Percentiles rank a stretch among this genome's conserved stretches.
Evolutionary conservation across 2,888 invertebrate genomes (phyloP).

Genomic region (Hipparchia sbordonii): DNA sequence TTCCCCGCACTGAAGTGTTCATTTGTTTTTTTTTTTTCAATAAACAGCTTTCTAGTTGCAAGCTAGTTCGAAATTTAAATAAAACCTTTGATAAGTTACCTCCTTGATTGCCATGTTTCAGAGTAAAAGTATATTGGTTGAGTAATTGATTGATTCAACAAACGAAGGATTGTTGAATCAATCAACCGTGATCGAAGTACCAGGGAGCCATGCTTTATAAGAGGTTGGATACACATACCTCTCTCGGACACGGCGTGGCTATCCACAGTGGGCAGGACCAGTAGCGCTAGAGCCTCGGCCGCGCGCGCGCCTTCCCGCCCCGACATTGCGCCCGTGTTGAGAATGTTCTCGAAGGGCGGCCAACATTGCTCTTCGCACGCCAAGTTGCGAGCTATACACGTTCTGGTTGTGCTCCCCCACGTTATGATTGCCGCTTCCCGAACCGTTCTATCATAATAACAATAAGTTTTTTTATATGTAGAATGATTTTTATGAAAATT

Average conservation of each 20-base stretch:
- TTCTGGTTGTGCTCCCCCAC: slow-evolving; percentile 66
- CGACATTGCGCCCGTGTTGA: slow-evolving; percentile 44
- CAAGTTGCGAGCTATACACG: slow-evolving; percentile 53
- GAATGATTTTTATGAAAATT: too few relatives aligned
- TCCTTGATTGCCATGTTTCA: too few relatives aligned
- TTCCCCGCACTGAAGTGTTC: too few relatives aligned
- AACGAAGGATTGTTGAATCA: too few relatives aligned
- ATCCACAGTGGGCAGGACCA: slow-evolving; percentile 65
- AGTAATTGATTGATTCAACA: too few relatives aligned
- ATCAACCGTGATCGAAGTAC: too few relatives aligned
- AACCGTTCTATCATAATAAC: slow-evolving; percentile 60
- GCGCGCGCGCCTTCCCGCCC: slow-evolving; percentile 51
- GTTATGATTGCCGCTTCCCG: slow-evolving; percentile 67
- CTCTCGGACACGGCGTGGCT: slow-evolving; percentile 60
- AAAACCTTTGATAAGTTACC: too few relatives aligned
- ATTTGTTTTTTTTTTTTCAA: too few relatives aligned
- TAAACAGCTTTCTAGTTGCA: too few relatives aligned
- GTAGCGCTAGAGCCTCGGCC: slow-evolving; percentile 61
- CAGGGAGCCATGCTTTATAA: too few relatives aligned
- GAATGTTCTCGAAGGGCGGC: slow-evolving; percentile 55
- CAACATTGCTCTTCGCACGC: slow-evolving; percentile 52
- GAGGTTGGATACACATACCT: slow-evolving; percentile 48
- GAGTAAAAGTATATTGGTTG: too few relatives aligned
- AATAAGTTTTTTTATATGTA: background rate
- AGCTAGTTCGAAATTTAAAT: too few relatives aligned